Base-by-base conservation (phyloP, 2,888 invertebrate genomes). In the Rhagonycha fulva region DNA sequence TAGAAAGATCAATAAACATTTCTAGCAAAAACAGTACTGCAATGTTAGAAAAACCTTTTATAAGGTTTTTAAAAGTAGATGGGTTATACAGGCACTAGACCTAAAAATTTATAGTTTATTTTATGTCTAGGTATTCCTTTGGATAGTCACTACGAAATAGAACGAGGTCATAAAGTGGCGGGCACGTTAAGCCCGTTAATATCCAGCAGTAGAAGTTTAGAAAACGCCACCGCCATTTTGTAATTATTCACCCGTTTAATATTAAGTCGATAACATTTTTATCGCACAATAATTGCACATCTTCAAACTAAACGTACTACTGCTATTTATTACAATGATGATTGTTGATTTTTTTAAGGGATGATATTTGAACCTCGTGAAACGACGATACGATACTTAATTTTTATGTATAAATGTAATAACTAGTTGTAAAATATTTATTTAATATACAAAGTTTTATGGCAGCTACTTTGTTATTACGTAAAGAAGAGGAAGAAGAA, bases 61-160 rank as follows among this genome's bases (percentile, higher is more conserved):
- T n/a, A n/a, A n/a, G n/a, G n/a, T n/a, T n/a, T n/a, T n/a, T n/a
- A n/a, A n/a, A 19, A 19, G 19, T 19, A 19, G 19, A 19, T 1
- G 19, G 19, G 19, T 19, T 19, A 19, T 19, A 19, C 19, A 1
- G 19, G 2, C 19, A 19, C 19, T 2, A 19, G 19, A 19, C 19
- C 19, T 19, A 19, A 19, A 67, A 10, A 14, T 9, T 67, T 0
- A 23, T 14, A 7, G 4, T 28, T 9, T 67, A 0, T 23, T 67
- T 69, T 14, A 47, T 69, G 14, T n/a, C 9, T 10, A 75, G 75
- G 92, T 85, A 90, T 92, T 82, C 92, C 94, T 76, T 88, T 94
- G 83, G 95, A 95, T 87, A 91, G 95, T 84, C 94, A 94, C 85
- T 95, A 95, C 87, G 95, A 95, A 88, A 91, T 94, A 85, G 95